A percentile compares a stretch with the other conserved stretches of the same genome.
These are phyloP conservation scores for Melanotaenia duboulayi DNA, from an alignment of 2,113 vertebrate species.

Conservation along the genomic window DNA sequence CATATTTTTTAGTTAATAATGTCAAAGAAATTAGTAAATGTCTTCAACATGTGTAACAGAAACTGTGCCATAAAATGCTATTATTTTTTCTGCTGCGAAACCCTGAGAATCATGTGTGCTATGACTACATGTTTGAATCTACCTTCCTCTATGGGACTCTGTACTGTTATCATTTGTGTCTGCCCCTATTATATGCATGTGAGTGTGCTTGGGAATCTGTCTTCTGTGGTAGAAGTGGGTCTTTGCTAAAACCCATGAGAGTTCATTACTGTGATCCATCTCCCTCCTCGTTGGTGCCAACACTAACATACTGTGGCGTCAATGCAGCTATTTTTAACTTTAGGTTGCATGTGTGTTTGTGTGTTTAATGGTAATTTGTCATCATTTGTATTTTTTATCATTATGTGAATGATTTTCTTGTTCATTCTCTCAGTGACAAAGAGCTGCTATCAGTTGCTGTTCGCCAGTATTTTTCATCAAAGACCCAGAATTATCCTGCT, in stretches of 20 bases:
- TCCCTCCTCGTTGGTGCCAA: conserved; percentile 55
- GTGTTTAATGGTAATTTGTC: conserved; percentile 46
- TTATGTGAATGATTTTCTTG: conserved; percentile 37
- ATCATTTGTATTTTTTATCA: conserved; percentile 27
- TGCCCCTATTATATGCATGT: conserved; percentile 9
- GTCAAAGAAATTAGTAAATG: not conserved
- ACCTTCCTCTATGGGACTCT: not conserved
- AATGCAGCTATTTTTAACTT: conserved; percentile 62
- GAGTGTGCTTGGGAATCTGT: conserved; percentile 30
- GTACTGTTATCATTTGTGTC: conserved; percentile 1
- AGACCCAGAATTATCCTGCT: not conserved
- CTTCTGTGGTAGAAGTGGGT: conserved; percentile 62
- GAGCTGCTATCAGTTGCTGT: not conserved
- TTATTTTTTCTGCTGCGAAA: conserved; percentile 17
- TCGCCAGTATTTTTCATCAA: conserved; percentile 10
- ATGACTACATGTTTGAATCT: conserved; percentile 15
- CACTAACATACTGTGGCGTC: conserved; percentile 57
- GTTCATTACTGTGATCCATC: conserved; percentile 77
- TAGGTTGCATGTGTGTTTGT: not conserved
- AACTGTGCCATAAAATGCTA: not conserved
- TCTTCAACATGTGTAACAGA: not conserved
- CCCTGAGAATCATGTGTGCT: not conserved
- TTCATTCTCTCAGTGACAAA: conserved; percentile 21
- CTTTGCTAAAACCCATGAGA: conserved; percentile 77
- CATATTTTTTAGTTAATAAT: not conserved